Evolutionary conservation across 2,888 invertebrate species (phyloP), one percentile per base, ranked within the genome.

Genomic region (Cosmia pyralina): DNA sequence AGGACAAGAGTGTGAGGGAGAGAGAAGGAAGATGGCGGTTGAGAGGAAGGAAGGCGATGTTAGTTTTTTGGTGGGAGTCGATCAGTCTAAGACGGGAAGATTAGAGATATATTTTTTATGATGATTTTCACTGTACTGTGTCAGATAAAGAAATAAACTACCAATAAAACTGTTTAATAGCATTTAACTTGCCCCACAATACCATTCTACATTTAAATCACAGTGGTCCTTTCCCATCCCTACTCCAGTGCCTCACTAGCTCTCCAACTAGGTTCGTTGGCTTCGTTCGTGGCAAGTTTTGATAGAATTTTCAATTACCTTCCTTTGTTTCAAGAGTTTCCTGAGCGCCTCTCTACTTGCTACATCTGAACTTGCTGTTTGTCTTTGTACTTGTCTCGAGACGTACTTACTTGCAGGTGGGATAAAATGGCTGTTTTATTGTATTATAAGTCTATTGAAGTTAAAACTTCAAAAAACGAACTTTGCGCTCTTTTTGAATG

Each of bases 221-320:
- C n/a, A 57, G 17, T 17, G 4, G 17, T 22, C 0, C 15, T 2
- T 7, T 72, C 86, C 77, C 88, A 79, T 60, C 89, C 44, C 85
- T 88, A 86, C n/a, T 13, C 69, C 71, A 68, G 83, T 79, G 86
- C 81, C 82, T 83, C 81, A 79, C 84, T 83, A 79, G 78, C 86
- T 85, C 87, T 89, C 85, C 78, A 85, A 85, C 87, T 78, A 78
- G 84, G 86, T 87, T 86, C 88, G 90, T 88, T 86, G 88, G 90
- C 90, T 91, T 91, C 93, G 94, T 93, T 94, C 92, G 90, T 90
- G 90, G 92, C 91, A 96, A 96, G 95, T 95, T 96, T 96, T 95
- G 95, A 96, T 95, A 95, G 95, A 95, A 95, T 95, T 96, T 96
- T 96, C 95, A 96, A 95, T 95, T 95, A 95, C 95, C 95, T 93